A percentile compares a stretch with the other conserved stretches of the same genome.
Evolutionary conservation across 1,140 invertebrate species (phyloP).

Genomic region (Zophobas atratus): DNA sequence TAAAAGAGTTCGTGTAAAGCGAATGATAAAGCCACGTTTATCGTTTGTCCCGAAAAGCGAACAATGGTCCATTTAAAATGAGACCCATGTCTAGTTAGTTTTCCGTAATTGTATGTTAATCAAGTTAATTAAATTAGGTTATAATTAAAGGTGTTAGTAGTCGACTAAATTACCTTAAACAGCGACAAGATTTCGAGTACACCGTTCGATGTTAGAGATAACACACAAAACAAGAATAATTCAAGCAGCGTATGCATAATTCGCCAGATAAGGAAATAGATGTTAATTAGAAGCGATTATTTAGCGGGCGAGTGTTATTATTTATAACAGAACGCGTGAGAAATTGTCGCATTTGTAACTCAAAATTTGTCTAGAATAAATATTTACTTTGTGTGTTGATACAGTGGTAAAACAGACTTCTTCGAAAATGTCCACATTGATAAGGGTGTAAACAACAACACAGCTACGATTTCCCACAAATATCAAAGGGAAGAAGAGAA

Average conservation of each 20-base stretch:
- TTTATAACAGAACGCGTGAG: slow-evolving; percentile 42
- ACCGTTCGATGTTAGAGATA: not conserved
- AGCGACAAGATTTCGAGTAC: slow-evolving; percentile 29
- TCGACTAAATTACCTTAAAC: slow-evolving; percentile 20
- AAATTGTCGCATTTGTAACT: slow-evolving; percentile 38
- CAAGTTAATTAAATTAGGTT: slow-evolving; percentile 32
- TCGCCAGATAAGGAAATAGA: slow-evolving; percentile 34
- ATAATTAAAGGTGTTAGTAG: slow-evolving; percentile 17
- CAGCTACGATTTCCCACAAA: slow-evolving; percentile 18
- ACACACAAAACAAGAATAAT: slow-evolving; percentile 14
- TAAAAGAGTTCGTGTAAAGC: slow-evolving; percentile 16
- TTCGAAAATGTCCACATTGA: slow-evolving; percentile 24
- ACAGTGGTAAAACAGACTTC: slow-evolving; percentile 22
- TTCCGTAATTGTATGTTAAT: slow-evolving; percentile 36
- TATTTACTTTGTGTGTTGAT: slow-evolving; percentile 5
- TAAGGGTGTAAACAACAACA: slow-evolving; percentile 19
- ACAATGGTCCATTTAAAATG: slow-evolving; percentile 30
- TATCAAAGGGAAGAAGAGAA: not conserved
- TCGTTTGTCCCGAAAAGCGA: slow-evolving; percentile 18
- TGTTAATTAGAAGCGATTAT: slow-evolving; percentile 43
- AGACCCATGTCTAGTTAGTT: slow-evolving; percentile 9
- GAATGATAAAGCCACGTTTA: slow-evolving; percentile 20
- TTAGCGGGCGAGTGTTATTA: slow-evolving; percentile 36
- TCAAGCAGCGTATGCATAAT: slow-evolving; percentile 41
- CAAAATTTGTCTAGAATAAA: slow-evolving; percentile 37